Conservation (phyloP, 1,140 invertebrate genomes). For the Homarus americanus region DNA sequence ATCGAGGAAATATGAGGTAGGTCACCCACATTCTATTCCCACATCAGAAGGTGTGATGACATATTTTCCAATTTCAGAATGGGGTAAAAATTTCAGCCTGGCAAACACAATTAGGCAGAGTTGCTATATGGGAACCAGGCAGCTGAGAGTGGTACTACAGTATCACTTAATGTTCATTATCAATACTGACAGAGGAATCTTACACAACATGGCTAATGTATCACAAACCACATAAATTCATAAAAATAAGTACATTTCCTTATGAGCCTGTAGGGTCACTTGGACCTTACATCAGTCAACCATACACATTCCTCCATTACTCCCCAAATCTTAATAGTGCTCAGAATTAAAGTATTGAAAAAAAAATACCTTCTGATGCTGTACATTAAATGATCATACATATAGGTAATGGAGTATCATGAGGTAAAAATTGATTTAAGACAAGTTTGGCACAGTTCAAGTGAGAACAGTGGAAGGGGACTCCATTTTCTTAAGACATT, state of each 20-base stretch:
- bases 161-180: not conserved
- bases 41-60: not conserved
- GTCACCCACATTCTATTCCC: not conserved
- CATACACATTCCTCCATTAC: not conserved
- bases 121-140: not conserved
- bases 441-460: not conserved
- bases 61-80: not conserved
- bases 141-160: not conserved
- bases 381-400: not conserved
- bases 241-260: constrained; percentile 10
- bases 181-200: not conserved
- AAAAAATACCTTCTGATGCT: not conserved
- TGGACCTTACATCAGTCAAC: not conserved
- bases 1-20: not conserved
- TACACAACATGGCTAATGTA: not conserved
- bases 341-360: not conserved
- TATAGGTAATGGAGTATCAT: not conserved
- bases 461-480: not conserved
- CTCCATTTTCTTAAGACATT: not conserved
- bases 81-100: not conserved
- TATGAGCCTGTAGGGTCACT: not conserved
- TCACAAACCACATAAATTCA: not conserved
- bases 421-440: not conserved
- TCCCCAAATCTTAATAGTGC: not conserved
- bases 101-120: not conserved